Conservation (phyloP, 2,113 vertebrate genomes). For the Syngnathus typhle region DNA sequence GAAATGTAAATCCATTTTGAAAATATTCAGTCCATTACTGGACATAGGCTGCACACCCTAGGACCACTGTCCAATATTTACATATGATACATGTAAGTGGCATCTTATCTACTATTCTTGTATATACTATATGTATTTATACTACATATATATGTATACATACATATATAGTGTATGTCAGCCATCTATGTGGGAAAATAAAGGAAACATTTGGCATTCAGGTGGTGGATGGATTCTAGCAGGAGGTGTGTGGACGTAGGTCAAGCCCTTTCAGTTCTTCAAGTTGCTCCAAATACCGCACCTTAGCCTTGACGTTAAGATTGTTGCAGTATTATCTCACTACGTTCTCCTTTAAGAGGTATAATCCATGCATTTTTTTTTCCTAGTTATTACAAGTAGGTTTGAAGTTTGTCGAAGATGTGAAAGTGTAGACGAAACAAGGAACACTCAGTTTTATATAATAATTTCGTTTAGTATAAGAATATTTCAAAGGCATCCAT, state of each 20-base stretch:
- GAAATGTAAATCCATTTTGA: constrained; percentile 58
- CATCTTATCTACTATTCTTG: constrained; percentile 34
- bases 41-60: constrained; percentile 44
- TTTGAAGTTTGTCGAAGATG: not conserved
- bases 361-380: not conserved
- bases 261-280: not conserved
- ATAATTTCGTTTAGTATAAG: not conserved
- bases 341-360: not conserved
- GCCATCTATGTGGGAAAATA: not conserved
- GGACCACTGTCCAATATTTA: constrained; percentile 41
- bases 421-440: not conserved
- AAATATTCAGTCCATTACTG: constrained; percentile 58
- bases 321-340: not conserved
- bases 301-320: not conserved
- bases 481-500: not conserved
- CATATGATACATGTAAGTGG: constrained; percentile 26
- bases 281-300: not conserved
- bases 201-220: constrained; percentile 7
- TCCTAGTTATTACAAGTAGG: not conserved
- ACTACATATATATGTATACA: not conserved
- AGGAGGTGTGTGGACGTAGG: not conserved
- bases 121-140: not conserved
- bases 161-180: not conserved
- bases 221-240: not conserved
- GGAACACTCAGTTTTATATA: not conserved